Evolutionary conservation across 30 jellyfish, hydroid and myxozoan genomes (phyloP).

Genomic region (Turritopsis rubra): DNA sequence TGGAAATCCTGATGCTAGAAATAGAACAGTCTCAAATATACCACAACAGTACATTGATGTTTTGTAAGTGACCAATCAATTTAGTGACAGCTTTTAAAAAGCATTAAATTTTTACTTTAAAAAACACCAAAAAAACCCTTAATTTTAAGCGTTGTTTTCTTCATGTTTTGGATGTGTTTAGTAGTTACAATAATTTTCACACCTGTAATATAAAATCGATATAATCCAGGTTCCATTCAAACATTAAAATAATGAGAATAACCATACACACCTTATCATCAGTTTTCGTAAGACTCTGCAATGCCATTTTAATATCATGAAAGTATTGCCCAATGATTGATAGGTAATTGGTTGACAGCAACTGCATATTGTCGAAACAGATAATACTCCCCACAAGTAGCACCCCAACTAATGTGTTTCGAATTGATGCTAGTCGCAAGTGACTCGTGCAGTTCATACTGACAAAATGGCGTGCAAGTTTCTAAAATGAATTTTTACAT

Average conservation of each 20-base stretch:
- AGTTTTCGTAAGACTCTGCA: neutral
- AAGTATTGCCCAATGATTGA: constrained; percentile 9
- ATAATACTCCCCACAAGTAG: constrained; percentile 3
- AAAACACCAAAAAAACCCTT: too few relatives aligned
- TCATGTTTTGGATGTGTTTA: too few relatives aligned
- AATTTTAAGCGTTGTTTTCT: too few relatives aligned
- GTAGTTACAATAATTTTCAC: too few relatives aligned
- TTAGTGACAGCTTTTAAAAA: too few relatives aligned
- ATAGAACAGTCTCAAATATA: too few relatives aligned
- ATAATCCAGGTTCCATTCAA: neutral
- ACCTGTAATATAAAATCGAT: too few relatives aligned
- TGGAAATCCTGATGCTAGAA: neutral
- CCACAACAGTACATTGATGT: too few relatives aligned
- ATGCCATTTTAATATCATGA: neutral
- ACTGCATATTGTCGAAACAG: constrained; percentile 1
- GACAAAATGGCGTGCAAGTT: neutral
- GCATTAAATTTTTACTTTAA: too few relatives aligned
- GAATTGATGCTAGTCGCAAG: neutral
- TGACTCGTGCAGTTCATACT: constrained; percentile 5
- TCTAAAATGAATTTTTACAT: neutral
- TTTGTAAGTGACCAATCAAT: too few relatives aligned
- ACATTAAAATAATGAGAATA: neutral
- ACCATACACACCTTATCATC: neutral
- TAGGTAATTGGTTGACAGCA: neutral
- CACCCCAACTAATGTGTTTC: neutral